Conservation (phyloP, 2,888 invertebrate genomes). For the Yponomeuta cagnagella region DNA sequence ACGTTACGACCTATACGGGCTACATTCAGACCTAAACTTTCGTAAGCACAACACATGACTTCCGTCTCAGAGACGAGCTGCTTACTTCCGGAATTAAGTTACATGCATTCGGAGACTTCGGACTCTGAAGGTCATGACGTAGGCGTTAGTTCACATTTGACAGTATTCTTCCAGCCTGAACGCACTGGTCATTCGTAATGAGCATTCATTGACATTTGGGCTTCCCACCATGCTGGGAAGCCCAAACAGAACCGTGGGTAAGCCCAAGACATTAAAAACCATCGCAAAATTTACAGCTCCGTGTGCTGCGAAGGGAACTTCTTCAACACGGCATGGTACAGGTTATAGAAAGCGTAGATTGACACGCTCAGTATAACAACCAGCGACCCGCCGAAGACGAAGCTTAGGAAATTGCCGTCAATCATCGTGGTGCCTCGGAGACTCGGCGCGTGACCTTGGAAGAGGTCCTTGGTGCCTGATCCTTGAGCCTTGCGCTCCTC, state of each 20-base stretch:
- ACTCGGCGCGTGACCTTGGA: conserved; percentile 58
- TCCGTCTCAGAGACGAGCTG: too few species aligned
- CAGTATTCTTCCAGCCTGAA: too few species aligned
- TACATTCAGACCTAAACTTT: too few species aligned
- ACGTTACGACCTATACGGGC: too few species aligned
- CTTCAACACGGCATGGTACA: conserved; percentile 86
- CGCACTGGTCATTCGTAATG: too few species aligned
- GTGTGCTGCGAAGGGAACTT: conserved; percentile 88
- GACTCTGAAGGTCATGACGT: too few species aligned
- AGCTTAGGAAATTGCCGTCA: conserved; percentile 87
- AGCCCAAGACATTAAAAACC: neutral
- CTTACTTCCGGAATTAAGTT: too few species aligned
- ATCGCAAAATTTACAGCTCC: conserved; percentile 77
- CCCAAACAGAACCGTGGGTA: neutral
- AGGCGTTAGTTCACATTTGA: too few species aligned
- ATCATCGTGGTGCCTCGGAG: conserved; percentile 80
- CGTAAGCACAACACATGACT: too few species aligned
- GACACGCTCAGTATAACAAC: conserved; percentile 87
- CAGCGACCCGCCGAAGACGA: conserved; percentile 87
- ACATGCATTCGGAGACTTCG: too few species aligned
- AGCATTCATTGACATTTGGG: too few species aligned
- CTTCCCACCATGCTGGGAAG: too few species aligned
- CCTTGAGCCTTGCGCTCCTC: conserved; percentile 79
- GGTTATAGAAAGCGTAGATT: conserved; percentile 89
- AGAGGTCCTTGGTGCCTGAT: conserved; percentile 62